These are phyloP conservation scores for Nicator chloris DNA, from an alignment of 2,113 vertebrate species.

Conservation along the genomic window DNA sequence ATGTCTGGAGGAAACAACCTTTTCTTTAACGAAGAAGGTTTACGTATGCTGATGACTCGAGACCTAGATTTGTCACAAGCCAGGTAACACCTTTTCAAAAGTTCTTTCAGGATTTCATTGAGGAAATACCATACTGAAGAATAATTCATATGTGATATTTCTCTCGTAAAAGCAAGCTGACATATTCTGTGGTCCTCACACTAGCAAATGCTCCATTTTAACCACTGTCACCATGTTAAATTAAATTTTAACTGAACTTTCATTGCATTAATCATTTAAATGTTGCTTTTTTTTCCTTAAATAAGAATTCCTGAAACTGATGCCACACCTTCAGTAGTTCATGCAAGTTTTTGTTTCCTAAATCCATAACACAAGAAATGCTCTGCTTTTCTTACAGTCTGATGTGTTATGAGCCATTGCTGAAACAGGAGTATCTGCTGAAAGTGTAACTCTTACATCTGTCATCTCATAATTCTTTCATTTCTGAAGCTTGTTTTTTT, in stretches of 20 bases:
- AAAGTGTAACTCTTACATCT: background rate
- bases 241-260: background rate
- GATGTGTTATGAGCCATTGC: background rate
- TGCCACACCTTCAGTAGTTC: background rate
- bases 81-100: constrained; percentile 76
- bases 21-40: constrained; percentile 95
- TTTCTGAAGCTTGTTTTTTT: constrained; percentile 6
- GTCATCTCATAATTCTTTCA: background rate
- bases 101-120: background rate
- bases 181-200: background rate
- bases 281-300: background rate
- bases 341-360: background rate
- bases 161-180: background rate
- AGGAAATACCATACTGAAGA: background rate
- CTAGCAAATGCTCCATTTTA: background rate
- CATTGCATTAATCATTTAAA: background rate
- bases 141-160: background rate
- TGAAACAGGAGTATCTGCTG: background rate
- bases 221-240: background rate
- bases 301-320: background rate
- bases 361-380: background rate
- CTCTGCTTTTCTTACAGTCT: background rate
- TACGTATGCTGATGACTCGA: constrained; percentile 92
- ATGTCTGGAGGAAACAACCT: constrained; percentile 96
- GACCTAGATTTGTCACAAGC: constrained; percentile 95